Evolutionary conservation across 2,113 vertebrate genomes (phyloP), one percentile per base, ranked within the genome.

Genomic region (Rhabdomys dilectus): DNA sequence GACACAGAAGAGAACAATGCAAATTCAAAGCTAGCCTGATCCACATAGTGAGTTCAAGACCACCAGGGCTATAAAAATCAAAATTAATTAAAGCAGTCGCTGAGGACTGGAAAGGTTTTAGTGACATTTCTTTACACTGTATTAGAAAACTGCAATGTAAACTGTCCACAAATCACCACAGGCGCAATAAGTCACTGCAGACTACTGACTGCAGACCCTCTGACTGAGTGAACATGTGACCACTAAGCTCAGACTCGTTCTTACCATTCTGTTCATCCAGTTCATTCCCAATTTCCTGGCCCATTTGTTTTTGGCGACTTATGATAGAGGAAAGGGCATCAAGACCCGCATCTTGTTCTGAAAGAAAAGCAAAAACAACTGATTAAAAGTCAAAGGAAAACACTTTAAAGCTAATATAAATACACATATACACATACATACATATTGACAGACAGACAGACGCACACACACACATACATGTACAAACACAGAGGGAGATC

Each of bases 251-350:
- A 64, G 39, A 24, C 10, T 45, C 62, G 8, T 94, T 95, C 99
- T 99, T 99, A 99, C 99, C 99, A 0, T 99, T 99, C 72, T 99
- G 99, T 89, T 99, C 99, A 11, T 99, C 99, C 98, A 99, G 98
- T 92, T 99, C 99, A 5, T 99, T 99, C 92, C 99, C 99, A 70
- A 99, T 99, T 81, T 99, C 99, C 97, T 99, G 99, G 34, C 99
- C 99, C 99, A 99, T 99, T 68, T 99, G 99, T 96, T 99, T 99
- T 96, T 99, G 99, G 70, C 99, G 97, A 96, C 99, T 99, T 97
- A 99, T 99, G 98, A 99, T 99, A 1, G 99, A 99, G 75, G 99
- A 99, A 10, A 99, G 99, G 36, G 99, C 99, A 62, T 99, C 99
- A 0, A 99, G 98, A 56, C 99, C 99, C 73, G 99, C 99, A n/a